Percentiles rank a stretch among this genome's conserved stretches.
Conservation (phyloP, 2,113 vertebrate genomes). For the Poicephalus meyeri region DNA sequence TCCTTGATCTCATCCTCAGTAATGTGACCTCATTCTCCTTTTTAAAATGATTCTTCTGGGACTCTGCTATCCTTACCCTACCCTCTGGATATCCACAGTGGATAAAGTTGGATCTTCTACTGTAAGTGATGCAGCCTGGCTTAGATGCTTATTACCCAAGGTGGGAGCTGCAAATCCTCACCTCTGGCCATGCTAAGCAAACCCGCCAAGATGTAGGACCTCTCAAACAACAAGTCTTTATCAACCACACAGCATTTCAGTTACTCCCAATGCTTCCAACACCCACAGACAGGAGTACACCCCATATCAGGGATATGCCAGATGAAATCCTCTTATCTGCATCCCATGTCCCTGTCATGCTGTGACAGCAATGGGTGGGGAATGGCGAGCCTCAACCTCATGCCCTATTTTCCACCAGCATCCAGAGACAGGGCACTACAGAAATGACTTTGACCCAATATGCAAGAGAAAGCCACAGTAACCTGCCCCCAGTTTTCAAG, state of each 20-base stretch:
- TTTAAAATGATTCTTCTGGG: conserved; percentile 18
- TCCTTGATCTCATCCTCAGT: conserved; percentile 65
- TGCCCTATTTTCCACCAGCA: background rate
- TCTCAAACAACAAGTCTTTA: background rate
- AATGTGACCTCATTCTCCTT: conserved; percentile 65
- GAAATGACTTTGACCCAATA: background rate
- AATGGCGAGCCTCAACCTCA: background rate
- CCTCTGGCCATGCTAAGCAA: background rate
- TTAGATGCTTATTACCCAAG: background rate
- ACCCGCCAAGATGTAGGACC: background rate
- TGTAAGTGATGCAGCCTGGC: rapidly evolving
- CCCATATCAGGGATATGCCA: background rate
- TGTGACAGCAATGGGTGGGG: background rate
- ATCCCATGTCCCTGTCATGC: background rate
- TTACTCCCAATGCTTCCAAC: background rate
- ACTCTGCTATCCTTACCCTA: background rate
- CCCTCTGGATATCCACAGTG: background rate
- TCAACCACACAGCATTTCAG: background rate
- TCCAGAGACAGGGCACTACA: background rate
- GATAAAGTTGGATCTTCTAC: background rate
- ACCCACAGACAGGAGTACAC: background rate
- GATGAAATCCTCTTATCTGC: background rate
- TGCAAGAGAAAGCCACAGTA: background rate
- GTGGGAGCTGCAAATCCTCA: background rate
- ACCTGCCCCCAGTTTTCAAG: background rate